Evolutionary conservation across 1,140 invertebrate species (phyloP).

Genomic region (Zelostemma sp.): DNA sequence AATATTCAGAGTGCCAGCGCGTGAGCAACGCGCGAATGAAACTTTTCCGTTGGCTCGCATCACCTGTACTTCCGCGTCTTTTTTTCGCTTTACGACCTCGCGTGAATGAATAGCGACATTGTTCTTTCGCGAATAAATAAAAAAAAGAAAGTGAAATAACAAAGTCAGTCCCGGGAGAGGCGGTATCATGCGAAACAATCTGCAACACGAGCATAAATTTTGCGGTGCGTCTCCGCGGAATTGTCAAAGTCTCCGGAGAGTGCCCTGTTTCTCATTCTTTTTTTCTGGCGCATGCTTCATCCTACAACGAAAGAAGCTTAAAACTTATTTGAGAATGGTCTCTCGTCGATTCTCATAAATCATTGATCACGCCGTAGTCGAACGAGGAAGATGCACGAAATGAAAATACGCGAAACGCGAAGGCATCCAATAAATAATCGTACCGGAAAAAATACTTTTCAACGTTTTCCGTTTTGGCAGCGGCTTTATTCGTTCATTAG

Average conservation of each 20-base stretch:
- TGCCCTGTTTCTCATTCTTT: slow-evolving; percentile 34
- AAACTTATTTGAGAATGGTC: slow-evolving; percentile 58
- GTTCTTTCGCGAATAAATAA: slow-evolving; percentile 43
- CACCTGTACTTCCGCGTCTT: slow-evolving; percentile 32
- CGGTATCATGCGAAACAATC: slow-evolving; percentile 50
- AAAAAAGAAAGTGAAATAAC: slow-evolving; percentile 32
- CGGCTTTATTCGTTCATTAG: too few species aligned
- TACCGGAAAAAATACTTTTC: background rate
- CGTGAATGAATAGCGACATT: slow-evolving; percentile 42
- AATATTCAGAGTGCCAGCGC: slow-evolving; percentile 17
- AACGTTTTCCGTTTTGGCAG: too few species aligned
- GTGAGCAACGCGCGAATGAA: slow-evolving; percentile 23
- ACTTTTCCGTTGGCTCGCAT: slow-evolving; percentile 27
- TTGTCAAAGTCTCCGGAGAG: slow-evolving; percentile 57
- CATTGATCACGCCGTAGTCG: slow-evolving; percentile 55
- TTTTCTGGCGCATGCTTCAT: slow-evolving; percentile 56
- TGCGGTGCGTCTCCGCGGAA: slow-evolving; percentile 57
- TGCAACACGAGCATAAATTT: slow-evolving; percentile 50
- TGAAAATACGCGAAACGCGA: slow-evolving; percentile 35
- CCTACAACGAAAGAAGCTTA: slow-evolving; percentile 54
- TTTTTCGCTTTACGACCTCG: slow-evolving; percentile 26
- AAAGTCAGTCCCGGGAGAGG: slow-evolving; percentile 33
- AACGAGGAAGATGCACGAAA: slow-evolving; percentile 32
- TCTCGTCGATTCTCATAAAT: slow-evolving; percentile 58
- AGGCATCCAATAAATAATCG: slow-evolving; percentile 5